Base-by-base conservation (phyloP, 2,113 vertebrate genomes). In the Archocentrus centrarchus region DNA sequence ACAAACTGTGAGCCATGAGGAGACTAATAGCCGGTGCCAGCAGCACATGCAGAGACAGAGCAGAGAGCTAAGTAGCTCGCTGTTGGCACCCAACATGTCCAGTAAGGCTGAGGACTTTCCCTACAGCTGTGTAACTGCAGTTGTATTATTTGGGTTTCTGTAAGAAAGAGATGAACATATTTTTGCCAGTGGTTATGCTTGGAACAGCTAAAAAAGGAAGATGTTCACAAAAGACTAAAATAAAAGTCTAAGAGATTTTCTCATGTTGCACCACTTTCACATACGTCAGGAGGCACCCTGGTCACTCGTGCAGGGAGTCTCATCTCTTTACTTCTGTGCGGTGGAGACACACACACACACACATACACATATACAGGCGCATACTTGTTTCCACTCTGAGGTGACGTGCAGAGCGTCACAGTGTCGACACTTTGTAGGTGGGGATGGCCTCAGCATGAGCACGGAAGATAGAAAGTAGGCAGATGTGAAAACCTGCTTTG, bases 371-470 rank as follows among this genome's bases (percentile, higher is more conserved):
- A 24, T 57, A 60, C 3, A 47, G 24, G 24, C 59, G 4, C 76
- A 24, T 32, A 32, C 64, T 57, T 87, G 73, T 93, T 95, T 96
- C 93, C 94, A 92, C 89, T 75, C 81, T 53, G 80, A 50, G 47
- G 88, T 95, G 93, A 95, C 87, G 88, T 93, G 83, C 63, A 7
- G 32, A 81, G 86, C 85, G 82, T 92, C 93, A 90, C 86, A 66
- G 22, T 86, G 85, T 90, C 9, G 53, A 84, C 88, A 80, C 7
- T 15, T 20, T 50, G 91, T 92, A 83, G 92, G 94, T 44, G 90
- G 88, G 80, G 83, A 86, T 88, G 84, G 88, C 91, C 86, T 92
- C 50, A 30, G 20, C 47, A 11, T 66, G 82, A 93, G 87, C 10
- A 27, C 14, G 24, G 68, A 44, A 80, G 86, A 90, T 84, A 90